A percentile compares a stretch with the other conserved stretches of the same genome.
Conservation (phyloP, 2,888 invertebrate genomes). For the Harpalus rufipes region DNA sequence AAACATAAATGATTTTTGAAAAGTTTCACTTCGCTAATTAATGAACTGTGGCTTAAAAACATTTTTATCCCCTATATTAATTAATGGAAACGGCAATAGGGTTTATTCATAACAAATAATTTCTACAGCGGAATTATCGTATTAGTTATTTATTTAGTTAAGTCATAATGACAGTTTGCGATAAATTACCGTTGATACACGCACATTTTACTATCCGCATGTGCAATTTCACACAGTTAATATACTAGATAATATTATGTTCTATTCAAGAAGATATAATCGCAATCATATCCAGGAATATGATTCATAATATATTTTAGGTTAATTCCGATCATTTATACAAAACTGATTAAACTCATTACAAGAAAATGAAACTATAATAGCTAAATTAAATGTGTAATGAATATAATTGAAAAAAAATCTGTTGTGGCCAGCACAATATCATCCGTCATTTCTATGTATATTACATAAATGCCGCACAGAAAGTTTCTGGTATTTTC, state of each 20-base stretch:
- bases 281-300: background rate
- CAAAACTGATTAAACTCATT: background rate
- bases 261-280: conserved; percentile 34
- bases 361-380: too few relatives aligned
- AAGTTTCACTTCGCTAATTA: background rate
- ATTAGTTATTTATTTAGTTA: conserved; percentile 44
- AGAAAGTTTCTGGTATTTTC: too few relatives aligned
- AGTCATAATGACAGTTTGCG: conserved; percentile 44
- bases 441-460: too few relatives aligned
- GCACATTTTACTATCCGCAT: conserved; percentile 44
- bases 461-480: too few relatives aligned
- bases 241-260: conserved; percentile 6
- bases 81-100: conserved; percentile 41
- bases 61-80: conserved; percentile 11
- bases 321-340: background rate
- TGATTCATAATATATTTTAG: background rate
- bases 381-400: too few relatives aligned
- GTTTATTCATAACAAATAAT: conserved; percentile 28
- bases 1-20: background rate
- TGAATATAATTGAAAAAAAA: too few relatives aligned
- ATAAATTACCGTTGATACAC: conserved; percentile 34
- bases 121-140: conserved; percentile 2
- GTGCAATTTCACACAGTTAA: conserved; percentile 42
- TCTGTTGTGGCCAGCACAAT: too few relatives aligned
- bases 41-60: background rate